Evolutionary conservation across 2,113 vertebrate species (phyloP), one percentile per base, ranked within the genome.

Genomic region (Varanus salvator): DNA sequence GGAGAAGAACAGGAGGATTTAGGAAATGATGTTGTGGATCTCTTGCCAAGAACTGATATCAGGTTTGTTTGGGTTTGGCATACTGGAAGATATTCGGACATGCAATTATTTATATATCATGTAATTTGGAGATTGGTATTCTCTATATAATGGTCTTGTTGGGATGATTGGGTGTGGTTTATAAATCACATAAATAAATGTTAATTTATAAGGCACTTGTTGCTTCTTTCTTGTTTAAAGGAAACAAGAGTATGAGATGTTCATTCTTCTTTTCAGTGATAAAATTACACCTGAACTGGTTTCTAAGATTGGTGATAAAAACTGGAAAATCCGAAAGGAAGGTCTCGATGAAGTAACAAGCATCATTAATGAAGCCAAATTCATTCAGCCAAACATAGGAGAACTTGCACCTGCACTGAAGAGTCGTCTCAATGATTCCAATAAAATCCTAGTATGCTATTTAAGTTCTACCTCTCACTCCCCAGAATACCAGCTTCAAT

Each of bases 271-370:
- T 94, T 94, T 57, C 84, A 99, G 99, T 95, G 98, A 99, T 93
- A 99, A 99, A 96, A 98, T 99, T 91, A 98, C 98, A 23, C 97
- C 96, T 0, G 99, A 99, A 19, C 96, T 99, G 87, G 97, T 99
- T 87, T 96, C 98, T 80, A 99, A 99, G 95, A 98, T 99, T 68
- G 97, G 96, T 11, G 99, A 99, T 93, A 99, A 99, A 95, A 99
- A 99, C 96, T 99, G 99, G 99, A 99, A 99, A 96, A 98, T 99
- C 91, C 97, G 99, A 91, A 99, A 99, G 95, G 99, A 99, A 94
- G 99, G 99, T 44, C 96, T 99, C 60, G 99, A 99, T 93, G 99
- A 99, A 97, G 97, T 97, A 17, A 94, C 97, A 2, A 97, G 97
- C 77, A 97, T 99, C 87, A 98, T 99, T 94, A 99, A 98, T 15